Evolutionary conservation across 2,113 vertebrate genomes (phyloP), one percentile per base, ranked within the genome.

Genomic region (Axis porcinus): DNA sequence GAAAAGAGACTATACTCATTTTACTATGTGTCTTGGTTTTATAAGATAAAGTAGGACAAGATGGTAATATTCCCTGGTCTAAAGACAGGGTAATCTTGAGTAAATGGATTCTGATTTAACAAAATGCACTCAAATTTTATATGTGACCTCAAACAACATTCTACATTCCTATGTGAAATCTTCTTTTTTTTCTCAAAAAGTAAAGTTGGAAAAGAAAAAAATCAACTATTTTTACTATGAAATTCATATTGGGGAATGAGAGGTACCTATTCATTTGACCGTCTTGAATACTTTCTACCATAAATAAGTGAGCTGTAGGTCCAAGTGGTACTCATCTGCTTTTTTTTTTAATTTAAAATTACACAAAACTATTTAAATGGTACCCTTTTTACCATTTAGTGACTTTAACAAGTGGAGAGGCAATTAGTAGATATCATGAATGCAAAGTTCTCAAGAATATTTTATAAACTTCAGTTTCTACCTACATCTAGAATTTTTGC

Each of bases 111-210:
- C 43, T 97, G 76, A 95, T 91, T 94, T 96, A 91, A 78, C 76
- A 96, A 98, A 97, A 97, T 96, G 67, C 60, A 64, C 92, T 96
- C 54, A 96, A 79, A 97, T 96, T 90, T 93, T 96, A 54, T 84
- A 91, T 78, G 52, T 91, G 93, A 90, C 95, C 67, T 90, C 92
- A 87, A 95, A 92, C 36, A 94, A 62, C 43, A 89, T 19, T 85
- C 9, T 92, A 11, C 16, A 70, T 88, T 67, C 28, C 85, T 60
- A 57, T 40, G 7, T 85, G 47, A 94, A 64, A 60, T 78, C 27
- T 92, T 92, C 92, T 82, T 82, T 33, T 45, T 4, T 92, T 78
- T 78, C 27, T 23, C 3, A 74, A 82, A 92, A 76, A 25, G 45
- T 57, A 82, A 78, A 28, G 9, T 17, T 16, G 78, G 79, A 52